These are phyloP conservation scores for Heliconius sara DNA, from an alignment of 2,888 invertebrate species.

Conservation along the genomic window DNA sequence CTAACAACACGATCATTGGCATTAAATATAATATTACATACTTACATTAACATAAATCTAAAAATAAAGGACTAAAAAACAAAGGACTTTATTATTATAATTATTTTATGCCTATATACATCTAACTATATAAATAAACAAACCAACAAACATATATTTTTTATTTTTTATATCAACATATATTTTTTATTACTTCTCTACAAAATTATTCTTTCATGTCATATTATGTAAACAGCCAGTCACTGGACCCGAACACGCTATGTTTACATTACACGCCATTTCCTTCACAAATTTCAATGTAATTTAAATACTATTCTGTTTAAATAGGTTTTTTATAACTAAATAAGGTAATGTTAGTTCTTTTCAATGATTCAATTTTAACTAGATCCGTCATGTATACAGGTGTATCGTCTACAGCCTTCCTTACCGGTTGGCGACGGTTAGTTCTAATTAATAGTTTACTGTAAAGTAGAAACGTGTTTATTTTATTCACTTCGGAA, in stretches of 20 bases:
- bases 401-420: slow-evolving; percentile 28
- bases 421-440: slow-evolving; percentile 49
- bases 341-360: slow-evolving; percentile 8
- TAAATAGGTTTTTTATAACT: neutral
- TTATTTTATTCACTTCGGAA: slow-evolving; percentile 38
- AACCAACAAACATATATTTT: neutral
- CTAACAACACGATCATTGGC: too few relatives aligned
- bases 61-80: too few relatives aligned
- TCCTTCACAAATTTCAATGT: neutral
- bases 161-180: neutral
- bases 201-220: neutral
- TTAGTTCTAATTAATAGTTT: slow-evolving; percentile 49
- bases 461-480: slow-evolving; percentile 43
- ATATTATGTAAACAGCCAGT: neutral
- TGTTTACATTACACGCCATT: slow-evolving; percentile 1
- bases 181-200: neutral
- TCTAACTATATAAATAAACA: neutral
- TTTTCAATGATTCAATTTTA: slow-evolving; percentile 23
- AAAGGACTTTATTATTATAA: too few relatives aligned
- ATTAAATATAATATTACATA: too few relatives aligned
- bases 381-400: slow-evolving; percentile 32
- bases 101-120: too few relatives aligned
- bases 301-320: slow-evolving; percentile 15
- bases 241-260: neutral
- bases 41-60: too few relatives aligned